These are phyloP conservation scores for Lasiurus borealis DNA, from an alignment of 2,113 vertebrate genomes.

Conservation along the genomic window DNA sequence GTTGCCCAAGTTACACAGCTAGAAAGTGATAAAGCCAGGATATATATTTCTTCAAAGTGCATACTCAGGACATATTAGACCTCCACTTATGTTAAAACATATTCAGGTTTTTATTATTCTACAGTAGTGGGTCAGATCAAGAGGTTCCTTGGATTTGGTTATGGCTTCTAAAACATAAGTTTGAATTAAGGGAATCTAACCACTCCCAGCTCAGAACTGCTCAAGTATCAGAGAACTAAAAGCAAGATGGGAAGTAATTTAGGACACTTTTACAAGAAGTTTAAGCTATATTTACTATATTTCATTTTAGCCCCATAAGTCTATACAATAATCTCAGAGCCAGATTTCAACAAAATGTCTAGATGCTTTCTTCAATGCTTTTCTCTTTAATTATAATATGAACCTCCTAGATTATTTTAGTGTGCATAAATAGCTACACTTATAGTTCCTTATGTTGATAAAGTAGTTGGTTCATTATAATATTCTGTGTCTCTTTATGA, in stretches of 20 bases:
- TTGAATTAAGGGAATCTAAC: neutral
- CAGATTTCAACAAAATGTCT: neutral
- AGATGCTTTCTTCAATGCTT: neutral
- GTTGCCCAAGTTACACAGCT: neutral
- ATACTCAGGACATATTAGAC: neutral
- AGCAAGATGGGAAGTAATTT: neutral
- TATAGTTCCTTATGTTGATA: neutral
- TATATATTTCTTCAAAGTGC: neutral
- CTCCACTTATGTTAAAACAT: neutral
- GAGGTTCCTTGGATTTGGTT: neutral
- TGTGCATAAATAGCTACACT: constrained; percentile 17
- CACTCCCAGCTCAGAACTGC: constrained; percentile 7
- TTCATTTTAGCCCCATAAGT: neutral
- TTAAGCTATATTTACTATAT: neutral
- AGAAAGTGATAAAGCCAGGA: neutral
- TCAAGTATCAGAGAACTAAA: neutral
- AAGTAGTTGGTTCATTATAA: neutral
- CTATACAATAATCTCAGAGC: constrained; percentile 1
- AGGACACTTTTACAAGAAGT: neutral
- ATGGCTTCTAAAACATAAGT: neutral
- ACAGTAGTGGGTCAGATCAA: neutral
- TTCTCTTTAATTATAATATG: neutral
- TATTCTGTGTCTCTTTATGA: constrained; percentile 1
- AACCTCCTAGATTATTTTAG: constrained; percentile 40
- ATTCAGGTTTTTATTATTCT: neutral